Evolutionary conservation across 2,888 invertebrate species (phyloP).

Genomic region (Ptilodon capucinus): DNA sequence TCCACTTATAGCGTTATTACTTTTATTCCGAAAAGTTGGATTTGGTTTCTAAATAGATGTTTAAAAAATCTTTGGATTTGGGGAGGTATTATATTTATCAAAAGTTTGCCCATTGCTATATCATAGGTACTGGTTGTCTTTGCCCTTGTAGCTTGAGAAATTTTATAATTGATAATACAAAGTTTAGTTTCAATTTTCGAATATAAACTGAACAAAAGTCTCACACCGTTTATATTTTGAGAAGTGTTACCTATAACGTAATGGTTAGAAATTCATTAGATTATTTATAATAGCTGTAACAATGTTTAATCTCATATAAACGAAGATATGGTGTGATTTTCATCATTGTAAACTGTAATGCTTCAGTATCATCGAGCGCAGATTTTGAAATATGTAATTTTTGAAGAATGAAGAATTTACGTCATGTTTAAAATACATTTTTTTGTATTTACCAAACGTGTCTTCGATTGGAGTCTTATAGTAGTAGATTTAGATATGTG

Average conservation of each 20-base stretch:
- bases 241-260: conserved; percentile 9
- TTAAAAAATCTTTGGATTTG: too few relatives aligned
- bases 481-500: conserved; percentile 10
- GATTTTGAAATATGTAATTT: conserved; percentile 3
- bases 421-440: conserved; percentile 23
- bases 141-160: too few relatives aligned
- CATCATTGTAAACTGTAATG: conserved; percentile 9
- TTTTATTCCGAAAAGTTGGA: too few relatives aligned
- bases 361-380: conserved; percentile 24
- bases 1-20: too few relatives aligned
- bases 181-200: too few relatives aligned
- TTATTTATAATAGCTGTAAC: conserved; percentile 28
- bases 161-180: too few relatives aligned
- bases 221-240: neutral
- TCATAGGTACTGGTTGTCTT: too few relatives aligned
- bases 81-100: too few relatives aligned
- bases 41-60: too few relatives aligned
- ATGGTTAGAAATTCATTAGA: conserved; percentile 30
- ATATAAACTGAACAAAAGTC: neutral
- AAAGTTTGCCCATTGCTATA: too few relatives aligned
- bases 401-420: conserved; percentile 7
- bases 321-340: conserved; percentile 14
- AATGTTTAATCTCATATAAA: conserved; percentile 19
- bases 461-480: conserved; percentile 18
- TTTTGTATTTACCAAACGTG: conserved; percentile 32